These are phyloP conservation scores for Acronicta leporina DNA, from an alignment of 2,888 invertebrate species.

Conservation along the genomic window DNA sequence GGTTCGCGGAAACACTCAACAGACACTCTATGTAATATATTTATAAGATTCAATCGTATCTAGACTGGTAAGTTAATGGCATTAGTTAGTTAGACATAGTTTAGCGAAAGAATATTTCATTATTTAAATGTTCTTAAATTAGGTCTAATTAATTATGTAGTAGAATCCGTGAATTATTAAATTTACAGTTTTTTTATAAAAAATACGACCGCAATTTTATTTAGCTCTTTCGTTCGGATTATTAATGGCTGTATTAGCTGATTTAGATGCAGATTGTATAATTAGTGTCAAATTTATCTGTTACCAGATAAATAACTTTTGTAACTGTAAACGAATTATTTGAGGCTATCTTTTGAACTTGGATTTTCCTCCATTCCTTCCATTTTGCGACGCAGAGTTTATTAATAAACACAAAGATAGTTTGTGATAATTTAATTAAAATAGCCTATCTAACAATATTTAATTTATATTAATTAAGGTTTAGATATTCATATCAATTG, in stretches of 20 bases:
- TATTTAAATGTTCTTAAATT: background rate
- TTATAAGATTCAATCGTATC: background rate
- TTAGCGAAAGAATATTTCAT: background rate
- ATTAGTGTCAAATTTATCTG: constrained; percentile 18
- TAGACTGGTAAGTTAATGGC: background rate
- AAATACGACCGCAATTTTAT: background rate
- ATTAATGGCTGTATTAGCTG: constrained; percentile 3
- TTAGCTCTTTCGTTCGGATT: constrained; percentile 1
- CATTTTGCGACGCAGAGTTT: too few relatives aligned
- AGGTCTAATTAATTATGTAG: background rate
- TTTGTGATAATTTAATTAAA: too few relatives aligned
- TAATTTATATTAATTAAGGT: too few relatives aligned
- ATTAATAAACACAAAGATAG: too few relatives aligned
- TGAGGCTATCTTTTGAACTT: background rate
- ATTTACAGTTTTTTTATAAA: background rate
- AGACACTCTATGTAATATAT: background rate
- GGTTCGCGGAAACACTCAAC: background rate
- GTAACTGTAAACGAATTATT: constrained; percentile 6
- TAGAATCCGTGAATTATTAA: background rate
- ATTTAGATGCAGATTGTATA: constrained; percentile 6
- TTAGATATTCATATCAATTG: too few relatives aligned
- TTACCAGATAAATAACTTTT: constrained; percentile 9
- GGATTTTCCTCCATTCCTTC: too few relatives aligned
- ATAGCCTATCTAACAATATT: too few relatives aligned
- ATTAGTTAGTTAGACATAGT: background rate